Evolutionary conservation across 2,113 vertebrate species (phyloP).

Genomic region (Glaucidium brasilianum): DNA sequence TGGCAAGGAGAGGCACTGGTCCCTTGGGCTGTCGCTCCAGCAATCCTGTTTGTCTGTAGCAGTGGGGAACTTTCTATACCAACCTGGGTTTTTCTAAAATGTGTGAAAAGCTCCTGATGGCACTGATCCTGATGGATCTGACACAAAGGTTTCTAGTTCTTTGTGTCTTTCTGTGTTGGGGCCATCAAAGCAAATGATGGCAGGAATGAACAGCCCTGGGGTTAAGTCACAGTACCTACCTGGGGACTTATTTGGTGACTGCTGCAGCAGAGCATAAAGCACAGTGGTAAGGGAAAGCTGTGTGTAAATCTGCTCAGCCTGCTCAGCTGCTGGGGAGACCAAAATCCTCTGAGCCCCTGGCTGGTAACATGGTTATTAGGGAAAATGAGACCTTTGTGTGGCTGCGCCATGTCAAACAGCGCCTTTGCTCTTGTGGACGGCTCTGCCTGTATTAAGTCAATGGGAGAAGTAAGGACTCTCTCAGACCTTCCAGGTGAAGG

Average conservation of each 20-base stretch:
- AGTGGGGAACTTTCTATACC: fast-evolving
- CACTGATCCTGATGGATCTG: neutral
- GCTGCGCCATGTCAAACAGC: neutral
- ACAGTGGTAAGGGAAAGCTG: neutral
- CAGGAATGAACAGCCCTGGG: neutral
- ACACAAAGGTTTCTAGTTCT: neutral
- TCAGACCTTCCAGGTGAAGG: neutral
- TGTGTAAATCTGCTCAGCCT: neutral
- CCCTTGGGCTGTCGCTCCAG: neutral
- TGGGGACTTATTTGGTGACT: neutral
- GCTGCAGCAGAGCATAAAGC: neutral
- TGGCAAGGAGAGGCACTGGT: neutral
- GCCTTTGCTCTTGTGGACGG: neutral
- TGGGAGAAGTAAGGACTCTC: neutral
- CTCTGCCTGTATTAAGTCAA: neutral
- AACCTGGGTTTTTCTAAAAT: neutral
- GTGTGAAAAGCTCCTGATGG: neutral
- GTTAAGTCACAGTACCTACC: neutral
- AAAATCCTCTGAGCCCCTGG: neutral
- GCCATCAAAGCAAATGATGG: neutral
- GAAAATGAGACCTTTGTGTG: neutral
- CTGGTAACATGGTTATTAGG: neutral
- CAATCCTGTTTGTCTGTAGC: neutral
- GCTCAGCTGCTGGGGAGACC: neutral
- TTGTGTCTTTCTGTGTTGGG: neutral